These are phyloP conservation scores for Hydra vulgaris DNA, from an alignment of 30 jellyfish, hydroid and myxozoan genomes.

Conservation along the genomic window DNA sequence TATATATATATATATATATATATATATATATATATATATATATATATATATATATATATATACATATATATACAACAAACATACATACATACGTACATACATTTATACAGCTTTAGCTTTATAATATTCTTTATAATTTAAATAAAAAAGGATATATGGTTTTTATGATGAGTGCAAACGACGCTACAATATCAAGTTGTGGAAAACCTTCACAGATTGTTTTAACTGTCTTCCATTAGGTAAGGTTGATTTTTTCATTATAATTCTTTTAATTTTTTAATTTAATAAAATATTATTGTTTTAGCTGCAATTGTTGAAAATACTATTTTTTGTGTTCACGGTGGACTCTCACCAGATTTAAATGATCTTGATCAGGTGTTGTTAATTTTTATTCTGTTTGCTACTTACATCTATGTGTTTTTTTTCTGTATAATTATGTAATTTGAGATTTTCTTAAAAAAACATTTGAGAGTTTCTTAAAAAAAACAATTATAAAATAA, in stretches of 20 bases:
- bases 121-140: too few species aligned
- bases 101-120: too few species aligned
- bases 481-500: not conserved
- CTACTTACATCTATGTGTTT: too few species aligned
- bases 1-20: too few species aligned
- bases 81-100: too few species aligned
- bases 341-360: slow-evolving; percentile 90
- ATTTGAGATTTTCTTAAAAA: not conserved
- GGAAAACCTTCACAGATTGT: slow-evolving; percentile 91
- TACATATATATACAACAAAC: too few species aligned
- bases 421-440: not conserved
- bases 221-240: slow-evolving; percentile 90
- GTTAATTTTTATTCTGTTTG: too few species aligned
- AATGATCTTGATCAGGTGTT: slow-evolving; percentile 60
- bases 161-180: slow-evolving; percentile 96
- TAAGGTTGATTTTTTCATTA: not conserved
- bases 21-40: too few species aligned
- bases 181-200: slow-evolving; percentile 78
- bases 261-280: not conserved
- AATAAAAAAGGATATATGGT: slow-evolving; percentile 84
- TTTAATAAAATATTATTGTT: not conserved
- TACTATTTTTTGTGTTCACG: slow-evolving; percentile 87
- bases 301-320: slow-evolving; percentile 86
- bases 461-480: not conserved
- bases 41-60: too few species aligned